Evolutionary conservation across 2,888 invertebrate species (phyloP).

Genomic region (Slavum lentiscoides): DNA sequence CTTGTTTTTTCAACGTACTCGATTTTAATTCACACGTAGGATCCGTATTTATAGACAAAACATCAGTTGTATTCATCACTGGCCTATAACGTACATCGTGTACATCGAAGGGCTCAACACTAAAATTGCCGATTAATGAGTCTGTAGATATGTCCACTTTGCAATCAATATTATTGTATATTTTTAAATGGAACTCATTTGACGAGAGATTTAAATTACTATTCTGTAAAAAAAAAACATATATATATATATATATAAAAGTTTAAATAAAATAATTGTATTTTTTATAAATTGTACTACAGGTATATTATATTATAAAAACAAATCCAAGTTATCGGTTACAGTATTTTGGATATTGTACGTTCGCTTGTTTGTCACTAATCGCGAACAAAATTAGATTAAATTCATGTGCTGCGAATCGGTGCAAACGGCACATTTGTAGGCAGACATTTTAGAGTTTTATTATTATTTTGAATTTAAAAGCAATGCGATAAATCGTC

Average conservation of each 20-base stretch:
- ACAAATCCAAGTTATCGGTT: no score
- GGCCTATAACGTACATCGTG: background rate
- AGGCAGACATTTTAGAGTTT: no score
- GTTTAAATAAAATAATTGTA: no score
- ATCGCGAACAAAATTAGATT: no score
- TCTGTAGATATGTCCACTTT: constrained; percentile 20
- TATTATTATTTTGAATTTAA: no score
- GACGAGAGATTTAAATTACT: background rate
- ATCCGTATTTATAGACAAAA: background rate
- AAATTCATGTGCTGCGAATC: no score
- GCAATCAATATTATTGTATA: constrained; percentile 56
- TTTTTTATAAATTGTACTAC: no score
- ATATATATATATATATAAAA: background rate
- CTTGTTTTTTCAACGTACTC: background rate
- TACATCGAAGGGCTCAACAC: background rate
- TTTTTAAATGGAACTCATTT: constrained; percentile 56
- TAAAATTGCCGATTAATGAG: background rate
- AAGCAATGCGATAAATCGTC: no score
- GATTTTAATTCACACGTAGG: background rate
- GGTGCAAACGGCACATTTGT: no score
- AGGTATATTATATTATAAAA: no score
- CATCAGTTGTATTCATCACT: background rate
- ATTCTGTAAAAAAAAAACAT: background rate
- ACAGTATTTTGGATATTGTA: no score
- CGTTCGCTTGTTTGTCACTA: no score